Evolutionary conservation across 2,797 vertebrate species (phyloP), one percentile per base, ranked within the genome.

Genomic region (Erethizon dorsatum): DNA sequence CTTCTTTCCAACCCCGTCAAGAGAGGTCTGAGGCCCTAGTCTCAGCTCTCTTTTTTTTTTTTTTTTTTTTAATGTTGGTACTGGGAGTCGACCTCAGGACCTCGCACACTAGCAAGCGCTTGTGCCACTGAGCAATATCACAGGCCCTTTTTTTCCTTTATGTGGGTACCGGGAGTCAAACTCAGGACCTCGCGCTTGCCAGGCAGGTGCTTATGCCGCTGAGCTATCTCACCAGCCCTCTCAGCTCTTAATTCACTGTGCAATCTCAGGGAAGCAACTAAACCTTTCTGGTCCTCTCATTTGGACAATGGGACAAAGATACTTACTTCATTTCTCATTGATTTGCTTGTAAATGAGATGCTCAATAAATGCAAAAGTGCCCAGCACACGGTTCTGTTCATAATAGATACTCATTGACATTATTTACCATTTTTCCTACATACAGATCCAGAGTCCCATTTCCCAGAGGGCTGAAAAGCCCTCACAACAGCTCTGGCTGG

Each of bases 401-500:
- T 15, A 17, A 31, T 0, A n/a, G 33, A 61, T 9, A 24, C 18
- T 78, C 15, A 1, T 0, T 1, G 41, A 52, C 33, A 1, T 28
- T 22, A 31, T 18, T 73, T 17, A 9, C 37, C 10, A 0, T 45
- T 33, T 63, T 37, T 50, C 4, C 47, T 26, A 15, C 5, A 65
- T 85, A 37, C 37, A 22, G 10, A 26, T 28, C 15, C 37, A 28
- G 45, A 18, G 26, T 52, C 31, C 56, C 5, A 0, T 71, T 83
- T 75, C 7, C 52, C 45, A 33, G 24, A 77, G 54, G 20, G 17
- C 33, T 52, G 31, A 6, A 24, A 33, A 22, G 24, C 26, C 59
- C 0, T 3, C 12, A 1, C 7, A 0, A 1, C 0, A 13, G 10
- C 45, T 37, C 22, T 0, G 4, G 22, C 12, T 1, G 17, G 71